Evolutionary conservation across 2,113 vertebrate genomes (phyloP), one percentile per base, ranked within the genome.

Genomic region (Sitta europaea): DNA sequence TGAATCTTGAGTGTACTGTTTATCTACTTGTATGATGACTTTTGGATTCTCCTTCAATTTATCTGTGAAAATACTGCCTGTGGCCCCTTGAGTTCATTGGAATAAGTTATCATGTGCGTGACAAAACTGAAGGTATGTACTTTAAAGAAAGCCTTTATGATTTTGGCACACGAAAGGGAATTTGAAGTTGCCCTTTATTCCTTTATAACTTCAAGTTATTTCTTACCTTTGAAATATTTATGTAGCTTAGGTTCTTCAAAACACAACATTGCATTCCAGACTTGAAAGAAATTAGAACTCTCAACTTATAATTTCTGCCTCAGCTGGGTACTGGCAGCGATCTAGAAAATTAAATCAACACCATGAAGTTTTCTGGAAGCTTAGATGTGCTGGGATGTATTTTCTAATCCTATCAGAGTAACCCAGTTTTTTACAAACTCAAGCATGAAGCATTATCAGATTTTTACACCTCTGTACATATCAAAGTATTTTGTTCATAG

Each of bases 341-440:
- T 96, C 74, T 86, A 86, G 90, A 94, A 95, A 96, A 95, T 90
- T 92, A 90, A 92, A 95, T 95, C 40, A 96, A 79, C 48, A 17
- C 50, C 70, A 63, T 85, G 54, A 79, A 90, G 63, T 80, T 71
- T 92, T 90, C 78, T 96, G 71, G 59, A 92, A 88, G 75, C 62
- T 83, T 80, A 86, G 91, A 55, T 80, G 33, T 93, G 67, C 43
- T 55, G 55, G 55, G 85, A 71, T 86, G 59, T 54, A 25, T 80
- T 92, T 93, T 92, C n/a, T 97, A 96, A 96, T 94, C 93, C 92
- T 92, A 74, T 96, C 92, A 95, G 90, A 93, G 43, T 80, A 84
- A 94, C 88, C 67, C 88, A 11, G 14, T 63, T 88, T 95, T 82
- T 91, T 57, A 71, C 14, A 67, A 88, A 74, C 29, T 40, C 66